phyloP scores from a whole-genome alignment of 2,113 vertebrate genomes.

The Ceuthmochares aereus region DNA sequence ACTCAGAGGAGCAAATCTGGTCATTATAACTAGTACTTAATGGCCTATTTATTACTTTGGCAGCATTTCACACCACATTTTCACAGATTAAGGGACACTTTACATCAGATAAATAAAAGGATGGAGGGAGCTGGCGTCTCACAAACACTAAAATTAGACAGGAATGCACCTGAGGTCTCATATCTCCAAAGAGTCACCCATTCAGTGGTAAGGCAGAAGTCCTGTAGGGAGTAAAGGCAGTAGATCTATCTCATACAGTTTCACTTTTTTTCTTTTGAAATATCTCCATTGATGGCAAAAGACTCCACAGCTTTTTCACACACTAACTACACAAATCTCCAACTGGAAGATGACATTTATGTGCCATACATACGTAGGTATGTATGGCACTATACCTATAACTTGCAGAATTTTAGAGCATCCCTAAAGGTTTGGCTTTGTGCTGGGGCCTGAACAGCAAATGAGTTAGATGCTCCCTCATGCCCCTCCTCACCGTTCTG shows the following conservation, averaged over 20 bases:
- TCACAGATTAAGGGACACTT: neutral
- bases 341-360: neutral
- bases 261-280: neutral
- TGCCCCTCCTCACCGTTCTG: conserved; percentile 51
- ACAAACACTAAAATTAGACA: neutral
- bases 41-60: neutral
- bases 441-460: neutral
- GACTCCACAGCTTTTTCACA: neutral
- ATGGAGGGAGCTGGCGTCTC: neutral
- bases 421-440: conserved; percentile 13
- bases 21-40: neutral
- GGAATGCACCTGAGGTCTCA: neutral
- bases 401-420: conserved; percentile 11
- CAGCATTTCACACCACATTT: neutral
- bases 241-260: neutral
- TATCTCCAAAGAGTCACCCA: neutral
- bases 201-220: neutral
- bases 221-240: neutral
- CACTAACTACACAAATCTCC: neutral
- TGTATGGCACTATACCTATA: conserved; percentile 44
- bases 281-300: neutral
- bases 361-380: neutral
- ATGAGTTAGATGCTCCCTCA: conserved; percentile 1
- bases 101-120: neutral
- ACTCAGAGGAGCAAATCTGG: neutral